A percentile compares a stretch with the other conserved stretches of the same genome.
Evolutionary conservation across 2,888 invertebrate species (phyloP).

Genomic region (Taphrorychus bicolor): DNA sequence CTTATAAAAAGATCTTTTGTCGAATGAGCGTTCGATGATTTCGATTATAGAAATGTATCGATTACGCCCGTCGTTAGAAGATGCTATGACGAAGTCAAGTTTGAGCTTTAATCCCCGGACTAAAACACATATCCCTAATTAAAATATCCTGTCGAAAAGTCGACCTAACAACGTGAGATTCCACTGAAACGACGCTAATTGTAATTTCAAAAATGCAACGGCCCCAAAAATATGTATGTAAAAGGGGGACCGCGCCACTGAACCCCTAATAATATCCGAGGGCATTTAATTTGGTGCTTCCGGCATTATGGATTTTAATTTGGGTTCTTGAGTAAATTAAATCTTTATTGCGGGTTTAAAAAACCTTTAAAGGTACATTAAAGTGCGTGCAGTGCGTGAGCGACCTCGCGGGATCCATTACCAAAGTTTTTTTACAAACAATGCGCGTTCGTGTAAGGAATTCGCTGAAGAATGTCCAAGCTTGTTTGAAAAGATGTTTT

Average conservation of each 20-base stretch:
- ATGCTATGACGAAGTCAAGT: no score
- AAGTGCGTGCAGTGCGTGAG: constrained; percentile 9
- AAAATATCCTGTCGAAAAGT: no score
- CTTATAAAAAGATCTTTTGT: no score
- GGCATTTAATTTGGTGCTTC: constrained; percentile 10
- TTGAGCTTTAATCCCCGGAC: no score
- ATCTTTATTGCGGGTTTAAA: constrained; percentile 13
- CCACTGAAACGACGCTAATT: no score
- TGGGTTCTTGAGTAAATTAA: constrained; percentile 12
- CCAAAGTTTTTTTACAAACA: background rate
- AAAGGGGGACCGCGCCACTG: background rate
- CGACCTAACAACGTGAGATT: no score
- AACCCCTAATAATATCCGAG: background rate
- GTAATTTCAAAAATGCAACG: no score
- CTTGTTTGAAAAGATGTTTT: background rate
- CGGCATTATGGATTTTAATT: constrained; percentile 13
- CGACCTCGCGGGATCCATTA: background rate
- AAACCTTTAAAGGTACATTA: constrained; percentile 22
- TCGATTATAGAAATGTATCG: no score
- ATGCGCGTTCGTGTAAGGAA: background rate
- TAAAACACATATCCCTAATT: no score
- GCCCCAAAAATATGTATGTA: no score
- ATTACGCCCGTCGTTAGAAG: no score
- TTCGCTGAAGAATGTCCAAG: background rate
- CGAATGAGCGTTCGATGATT: no score